Conservation (phyloP, 1,140 invertebrate species). For the Atta texana region DNA sequence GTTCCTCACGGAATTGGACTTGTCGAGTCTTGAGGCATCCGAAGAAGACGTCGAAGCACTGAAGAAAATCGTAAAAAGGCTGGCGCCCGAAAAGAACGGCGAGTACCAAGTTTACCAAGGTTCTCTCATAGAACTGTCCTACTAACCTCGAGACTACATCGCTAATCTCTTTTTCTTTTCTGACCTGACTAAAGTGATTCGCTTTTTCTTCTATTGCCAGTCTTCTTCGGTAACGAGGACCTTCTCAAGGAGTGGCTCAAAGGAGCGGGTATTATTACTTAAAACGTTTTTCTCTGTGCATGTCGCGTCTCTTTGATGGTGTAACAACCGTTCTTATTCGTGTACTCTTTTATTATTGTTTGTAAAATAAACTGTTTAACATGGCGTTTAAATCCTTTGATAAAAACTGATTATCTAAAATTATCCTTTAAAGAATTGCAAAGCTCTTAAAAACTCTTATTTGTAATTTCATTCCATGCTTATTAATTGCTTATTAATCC, state of each 20-base stretch:
- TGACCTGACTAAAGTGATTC: slow-evolving; percentile 62
- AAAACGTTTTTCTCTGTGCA: slow-evolving; percentile 54
- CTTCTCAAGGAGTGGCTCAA: slow-evolving; percentile 84
- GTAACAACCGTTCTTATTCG: slow-evolving; percentile 8
- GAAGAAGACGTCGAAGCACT: slow-evolving; percentile 82
- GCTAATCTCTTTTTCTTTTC: slow-evolving; percentile 33
- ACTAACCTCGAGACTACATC: slow-evolving; percentile 65
- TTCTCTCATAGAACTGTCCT: slow-evolving; percentile 74
- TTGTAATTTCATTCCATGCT: neutral
- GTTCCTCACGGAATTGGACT: slow-evolving; percentile 82
- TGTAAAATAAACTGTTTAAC: slow-evolving; percentile 25
- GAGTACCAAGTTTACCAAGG: slow-evolving; percentile 85
- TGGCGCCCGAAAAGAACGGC: slow-evolving; percentile 85
- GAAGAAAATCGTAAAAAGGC: slow-evolving; percentile 83
- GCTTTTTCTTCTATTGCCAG: slow-evolving; percentile 73
- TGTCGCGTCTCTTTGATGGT: slow-evolving; percentile 1
- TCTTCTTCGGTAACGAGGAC: slow-evolving; percentile 84
- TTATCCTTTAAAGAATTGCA: neutral
- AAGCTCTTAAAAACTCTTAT: neutral
- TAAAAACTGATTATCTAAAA: slow-evolving; percentile 7
- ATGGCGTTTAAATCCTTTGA: slow-evolving; percentile 1
- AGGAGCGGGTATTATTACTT: slow-evolving; percentile 83
- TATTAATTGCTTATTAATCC: neutral
- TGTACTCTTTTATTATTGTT: neutral
- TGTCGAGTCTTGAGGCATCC: slow-evolving; percentile 81